phyloP scores from a whole-genome alignment of 2,113 vertebrate species.

The Platycercus adscitus region DNA sequence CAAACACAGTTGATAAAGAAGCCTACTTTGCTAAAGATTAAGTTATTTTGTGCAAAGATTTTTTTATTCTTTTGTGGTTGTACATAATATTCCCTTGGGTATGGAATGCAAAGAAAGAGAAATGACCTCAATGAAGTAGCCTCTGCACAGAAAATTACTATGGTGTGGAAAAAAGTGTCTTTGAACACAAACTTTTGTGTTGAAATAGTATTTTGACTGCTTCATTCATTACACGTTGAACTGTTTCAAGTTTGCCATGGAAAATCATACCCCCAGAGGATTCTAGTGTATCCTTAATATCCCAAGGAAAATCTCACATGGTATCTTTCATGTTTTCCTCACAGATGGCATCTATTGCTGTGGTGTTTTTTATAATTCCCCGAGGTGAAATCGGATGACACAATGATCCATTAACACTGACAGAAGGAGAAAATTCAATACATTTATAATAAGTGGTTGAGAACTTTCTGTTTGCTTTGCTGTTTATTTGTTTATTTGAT shows the following conservation, averaged over 20 bases:
- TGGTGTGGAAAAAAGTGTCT: neutral
- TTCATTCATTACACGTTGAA: neutral
- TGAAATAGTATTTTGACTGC: neutral
- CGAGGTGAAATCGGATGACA: slow-evolving; percentile 11
- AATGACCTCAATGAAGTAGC: neutral
- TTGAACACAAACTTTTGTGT: neutral
- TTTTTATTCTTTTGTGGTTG: neutral
- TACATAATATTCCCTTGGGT: neutral
- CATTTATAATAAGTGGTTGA: neutral
- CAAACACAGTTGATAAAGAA: neutral
- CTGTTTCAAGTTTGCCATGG: neutral
- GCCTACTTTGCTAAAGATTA: neutral
- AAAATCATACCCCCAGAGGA: neutral
- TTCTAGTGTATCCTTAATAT: neutral
- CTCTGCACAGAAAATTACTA: neutral
- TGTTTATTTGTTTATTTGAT: neutral
- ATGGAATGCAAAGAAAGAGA: neutral
- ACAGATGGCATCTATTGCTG: neutral
- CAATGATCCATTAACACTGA: slow-evolving; percentile 4
- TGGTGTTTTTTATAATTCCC: slow-evolving; percentile 11
- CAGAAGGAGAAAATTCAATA: slow-evolving; percentile 21
- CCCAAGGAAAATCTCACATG: neutral
- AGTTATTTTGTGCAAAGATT: neutral
- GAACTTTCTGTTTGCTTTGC: neutral
- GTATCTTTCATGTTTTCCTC: neutral